Conservation (phyloP, 2,888 invertebrate species). For the Malacosoma neustria region DNA sequence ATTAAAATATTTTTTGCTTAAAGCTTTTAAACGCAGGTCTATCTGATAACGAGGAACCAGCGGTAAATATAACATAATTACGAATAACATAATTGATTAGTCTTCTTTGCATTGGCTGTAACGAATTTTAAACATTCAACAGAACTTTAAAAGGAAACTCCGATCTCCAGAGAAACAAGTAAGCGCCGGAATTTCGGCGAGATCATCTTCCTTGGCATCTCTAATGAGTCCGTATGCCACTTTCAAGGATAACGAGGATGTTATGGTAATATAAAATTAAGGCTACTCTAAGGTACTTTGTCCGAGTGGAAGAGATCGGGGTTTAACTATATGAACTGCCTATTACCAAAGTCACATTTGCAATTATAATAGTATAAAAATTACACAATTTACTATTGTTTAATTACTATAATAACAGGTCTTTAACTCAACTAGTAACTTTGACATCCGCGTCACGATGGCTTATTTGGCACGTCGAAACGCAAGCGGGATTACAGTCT, state of each 20-base stretch:
- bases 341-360: too few relatives aligned
- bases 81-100: neutral
- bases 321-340: too few relatives aligned
- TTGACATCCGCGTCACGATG: too few relatives aligned
- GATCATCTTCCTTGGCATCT: constrained; percentile 59
- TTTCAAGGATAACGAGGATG: constrained; percentile 37
- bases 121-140: constrained; percentile 7
- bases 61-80: constrained; percentile 38
- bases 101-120: neutral
- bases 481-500: too few relatives aligned
- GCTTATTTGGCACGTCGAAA: too few relatives aligned
- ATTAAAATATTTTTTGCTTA: constrained; percentile 29
- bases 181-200: constrained; percentile 51
- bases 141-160: constrained; percentile 80
- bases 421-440: too few relatives aligned
- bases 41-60: constrained; percentile 50
- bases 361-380: too few relatives aligned
- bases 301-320: too few relatives aligned
- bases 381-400: too few relatives aligned
- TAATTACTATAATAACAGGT: too few relatives aligned
- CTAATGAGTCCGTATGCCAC: constrained; percentile 52
- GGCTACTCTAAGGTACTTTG: too few relatives aligned
- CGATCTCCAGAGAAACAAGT: constrained; percentile 69
- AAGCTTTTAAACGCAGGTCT: constrained; percentile 61
- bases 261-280: constrained; percentile 24